phyloP scores from a whole-genome alignment of 2,888 invertebrate species.

The Hypsopygia costalis region DNA sequence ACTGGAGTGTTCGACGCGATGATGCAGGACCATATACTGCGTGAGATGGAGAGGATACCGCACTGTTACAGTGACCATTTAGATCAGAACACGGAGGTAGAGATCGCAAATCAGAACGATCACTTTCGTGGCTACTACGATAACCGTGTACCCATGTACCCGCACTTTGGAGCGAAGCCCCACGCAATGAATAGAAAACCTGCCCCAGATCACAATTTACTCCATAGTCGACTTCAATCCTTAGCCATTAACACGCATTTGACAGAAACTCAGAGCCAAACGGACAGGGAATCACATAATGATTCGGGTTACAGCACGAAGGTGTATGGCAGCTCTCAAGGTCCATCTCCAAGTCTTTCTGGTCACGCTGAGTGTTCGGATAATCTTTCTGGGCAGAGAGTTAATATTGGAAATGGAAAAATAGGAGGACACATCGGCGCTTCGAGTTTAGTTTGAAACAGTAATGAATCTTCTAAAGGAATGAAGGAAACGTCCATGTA shows the following conservation, averaged over 20 bases:
- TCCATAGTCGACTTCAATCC: conserved; percentile 69
- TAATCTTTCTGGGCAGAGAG: conserved; percentile 61
- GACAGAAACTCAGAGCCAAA: conserved; percentile 70
- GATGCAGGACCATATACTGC: conserved; percentile 75
- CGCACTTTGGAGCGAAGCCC: conserved; percentile 34
- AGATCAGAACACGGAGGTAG: conserved; percentile 70
- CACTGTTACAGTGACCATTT: conserved; percentile 72
- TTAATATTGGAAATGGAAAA: conserved; percentile 52
- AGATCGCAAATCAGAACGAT: conserved; percentile 68
- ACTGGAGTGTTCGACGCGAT: conserved; percentile 72
- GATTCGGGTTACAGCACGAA: conserved; percentile 93
- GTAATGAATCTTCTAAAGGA: not conserved
- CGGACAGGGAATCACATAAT: conserved; percentile 86
- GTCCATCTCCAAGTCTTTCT: conserved; percentile 88
- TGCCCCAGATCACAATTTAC: conserved; percentile 59
- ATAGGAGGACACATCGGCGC: conserved; percentile 75
- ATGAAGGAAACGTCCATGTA: too few species aligned
- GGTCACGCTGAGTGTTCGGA: conserved; percentile 72
- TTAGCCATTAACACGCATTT: conserved; percentile 72
- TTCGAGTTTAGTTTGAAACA: conserved; percentile 82
- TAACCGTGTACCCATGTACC: conserved; percentile 55
- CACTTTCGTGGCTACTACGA: conserved; percentile 67
- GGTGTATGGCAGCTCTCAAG: conserved; percentile 88
- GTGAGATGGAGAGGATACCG: conserved; percentile 75
- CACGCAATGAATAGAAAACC: conserved; percentile 50